Percentiles rank a stretch among this genome's conserved stretches.
Evolutionary conservation across 1,140 invertebrate genomes (phyloP).

Genomic region (Dendroctonus valens): DNA sequence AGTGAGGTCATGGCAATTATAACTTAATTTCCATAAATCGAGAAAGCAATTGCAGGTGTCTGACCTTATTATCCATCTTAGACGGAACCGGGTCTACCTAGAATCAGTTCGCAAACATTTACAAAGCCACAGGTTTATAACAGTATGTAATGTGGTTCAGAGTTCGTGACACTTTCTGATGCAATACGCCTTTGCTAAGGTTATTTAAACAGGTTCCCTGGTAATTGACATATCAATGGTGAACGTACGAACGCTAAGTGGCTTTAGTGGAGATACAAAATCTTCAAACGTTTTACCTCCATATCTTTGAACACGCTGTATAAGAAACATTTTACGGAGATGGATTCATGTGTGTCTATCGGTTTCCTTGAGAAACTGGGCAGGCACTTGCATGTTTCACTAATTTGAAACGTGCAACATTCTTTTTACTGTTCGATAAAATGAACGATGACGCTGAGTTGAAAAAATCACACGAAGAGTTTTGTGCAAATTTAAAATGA

Average conservation of each 20-base stretch:
- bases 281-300: slow-evolving; percentile 10
- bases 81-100: slow-evolving; percentile 7
- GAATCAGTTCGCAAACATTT: slow-evolving; percentile 14
- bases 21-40: slow-evolving; percentile 24
- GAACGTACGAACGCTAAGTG: slow-evolving; percentile 16
- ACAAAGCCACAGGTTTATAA: slow-evolving; percentile 20
- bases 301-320: slow-evolving; percentile 7
- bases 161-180: slow-evolving; percentile 21
- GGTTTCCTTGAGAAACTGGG: slow-evolving; percentile 4
- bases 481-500: too few species aligned
- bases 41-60: slow-evolving; percentile 28
- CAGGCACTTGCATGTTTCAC: slow-evolving; percentile 3
- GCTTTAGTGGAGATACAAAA: slow-evolving; percentile 17
- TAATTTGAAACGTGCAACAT: slow-evolving; percentile 8
- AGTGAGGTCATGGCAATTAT: slow-evolving; percentile 7
- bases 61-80: slow-evolving; percentile 21
- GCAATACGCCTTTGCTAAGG: slow-evolving; percentile 17
- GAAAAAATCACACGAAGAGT: too few species aligned
- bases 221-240: slow-evolving; percentile 28
- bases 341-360: slow-evolving; percentile 7
- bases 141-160: slow-evolving; percentile 10
- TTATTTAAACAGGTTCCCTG: slow-evolving; percentile 20
- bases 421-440: not conserved
- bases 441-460: not conserved
- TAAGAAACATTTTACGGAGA: slow-evolving; percentile 13